These are phyloP conservation scores for Microctonus hyperodae DNA, from an alignment of 2,888 invertebrate species.

Conservation along the genomic window DNA sequence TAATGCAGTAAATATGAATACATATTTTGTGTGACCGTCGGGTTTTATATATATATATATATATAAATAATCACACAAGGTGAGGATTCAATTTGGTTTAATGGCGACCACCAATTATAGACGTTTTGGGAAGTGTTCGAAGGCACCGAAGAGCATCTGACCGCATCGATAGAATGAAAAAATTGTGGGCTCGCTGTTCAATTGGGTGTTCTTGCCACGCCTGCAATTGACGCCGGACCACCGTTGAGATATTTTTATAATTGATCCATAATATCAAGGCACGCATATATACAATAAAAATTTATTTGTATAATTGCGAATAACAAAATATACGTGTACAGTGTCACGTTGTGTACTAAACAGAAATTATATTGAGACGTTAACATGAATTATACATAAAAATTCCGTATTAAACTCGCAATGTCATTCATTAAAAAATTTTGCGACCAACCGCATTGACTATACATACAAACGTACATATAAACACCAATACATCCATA, in stretches of 20 bases:
- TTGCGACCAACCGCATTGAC: too few species aligned
- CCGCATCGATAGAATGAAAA: slow-evolving; percentile 19
- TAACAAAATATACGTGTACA: too few species aligned
- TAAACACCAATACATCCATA: too few species aligned
- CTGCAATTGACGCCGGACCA: slow-evolving; percentile 32
- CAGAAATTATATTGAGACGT: too few species aligned
- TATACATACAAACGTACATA: too few species aligned
- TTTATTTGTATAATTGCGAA: too few species aligned
- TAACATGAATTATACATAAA: too few species aligned
- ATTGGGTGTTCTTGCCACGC: slow-evolving; percentile 30
- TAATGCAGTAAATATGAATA: background rate
- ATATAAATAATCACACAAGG: slow-evolving; percentile 21
- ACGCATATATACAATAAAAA: background rate
- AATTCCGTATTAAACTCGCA: too few species aligned
- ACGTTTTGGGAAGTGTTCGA: slow-evolving; percentile 15
- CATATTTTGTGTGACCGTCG: background rate
- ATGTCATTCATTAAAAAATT: too few species aligned
- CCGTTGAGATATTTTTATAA: slow-evolving; percentile 16
- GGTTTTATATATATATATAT: background rate
- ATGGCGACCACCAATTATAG: slow-evolving; percentile 29
- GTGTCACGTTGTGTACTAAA: background rate
- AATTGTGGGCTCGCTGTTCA: slow-evolving; percentile 27
- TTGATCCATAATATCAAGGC: slow-evolving; percentile 2
- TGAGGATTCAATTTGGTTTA: slow-evolving; percentile 33
- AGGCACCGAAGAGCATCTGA: background rate